Percentiles rank a stretch among this genome's conserved stretches.
phyloP scores from a whole-genome alignment of 2,113 vertebrate genomes.

The Raphicerus campestris region DNA sequence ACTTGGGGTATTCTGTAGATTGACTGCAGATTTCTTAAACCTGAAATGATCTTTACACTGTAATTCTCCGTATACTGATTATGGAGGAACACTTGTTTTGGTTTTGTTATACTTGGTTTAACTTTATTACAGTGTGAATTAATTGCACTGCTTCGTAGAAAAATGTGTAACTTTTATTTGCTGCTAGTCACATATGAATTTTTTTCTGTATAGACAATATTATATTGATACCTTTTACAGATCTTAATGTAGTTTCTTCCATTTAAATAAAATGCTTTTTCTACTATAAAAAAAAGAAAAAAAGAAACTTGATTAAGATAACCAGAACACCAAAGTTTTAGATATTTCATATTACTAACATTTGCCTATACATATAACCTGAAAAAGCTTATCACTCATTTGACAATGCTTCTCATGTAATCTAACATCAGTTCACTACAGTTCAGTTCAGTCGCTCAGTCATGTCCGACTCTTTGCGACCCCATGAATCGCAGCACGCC shows the following conservation, averaged over 20 bases:
- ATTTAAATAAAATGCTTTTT: conserved; percentile 87
- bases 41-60: conserved; percentile 82
- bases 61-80: conserved; percentile 78
- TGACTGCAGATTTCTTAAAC: conserved; percentile 79
- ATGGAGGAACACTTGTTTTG: conserved; percentile 80
- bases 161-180: conserved; percentile 75
- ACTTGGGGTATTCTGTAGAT: conserved; percentile 68
- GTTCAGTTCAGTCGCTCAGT: too few species aligned
- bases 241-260: conserved; percentile 84
- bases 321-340: not conserved
- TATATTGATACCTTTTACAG: conserved; percentile 81
- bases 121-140: conserved; percentile 85
- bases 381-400: not conserved
- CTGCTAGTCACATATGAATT: conserved; percentile 77
- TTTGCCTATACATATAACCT: not conserved
- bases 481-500: too few species aligned
- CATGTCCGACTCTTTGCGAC: too few species aligned
- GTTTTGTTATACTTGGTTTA: conserved; percentile 85
- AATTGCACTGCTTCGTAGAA: conserved; percentile 84
- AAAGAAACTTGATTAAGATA: not conserved
- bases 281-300: conserved; percentile 71
- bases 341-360: not conserved
- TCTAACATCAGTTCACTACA: too few species aligned
- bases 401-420: not conserved
- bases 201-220: conserved; percentile 77